Evolutionary conservation across 2,113 vertebrate species (phyloP), one percentile per base, ranked within the genome.

Genomic region (Ictalurus punctatus): DNA sequence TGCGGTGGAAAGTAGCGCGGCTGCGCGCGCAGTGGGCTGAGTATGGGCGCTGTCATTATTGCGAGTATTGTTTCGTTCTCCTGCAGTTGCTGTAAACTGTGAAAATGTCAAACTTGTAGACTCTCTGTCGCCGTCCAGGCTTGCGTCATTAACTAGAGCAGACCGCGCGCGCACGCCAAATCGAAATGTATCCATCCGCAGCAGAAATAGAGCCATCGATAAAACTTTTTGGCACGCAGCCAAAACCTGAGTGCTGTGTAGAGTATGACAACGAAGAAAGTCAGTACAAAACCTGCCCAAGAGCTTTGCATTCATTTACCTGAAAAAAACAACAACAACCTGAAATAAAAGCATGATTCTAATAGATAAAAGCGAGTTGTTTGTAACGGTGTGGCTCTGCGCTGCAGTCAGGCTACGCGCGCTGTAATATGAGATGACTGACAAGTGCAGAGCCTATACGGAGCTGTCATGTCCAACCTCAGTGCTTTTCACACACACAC

Each of bases 41-140:
- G 86, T 79, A 92, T 85, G 91, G 73, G 90, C 91, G 93, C 87
- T 86, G 91, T 91, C 90, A 71, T 88, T 88, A 92, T 83, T 90
- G 58, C 90, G 90, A 93, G 94, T 92, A 93, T 94, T 93, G 94
- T 95, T 95, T 92, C 90, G 93, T 93, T 93, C 92, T 91, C 92
- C 93, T 93, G 95, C 95, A 96, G 95, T 95, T 95, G 96, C 93
- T 95, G 95, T 96, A 96, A 95, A 96, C 95, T 95, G 94, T 92
- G 95, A 96, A 96, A 95, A 96, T 96, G 96, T 96, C 95, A 96
- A 96, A 96, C 95, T 96, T 95, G 94, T 94, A 96, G 96, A 96
- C 96, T 95, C 90, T 87, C 93, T 96, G 96, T 96, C 96, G 96
- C 96, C 96, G 96, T 94, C 82, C 91, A 89, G 94, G 93, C 91